A percentile compares a stretch with the other conserved stretches of the same genome.
phyloP scores from a whole-genome alignment of 2,797 vertebrate species.

The Vipera ursinii region DNA sequence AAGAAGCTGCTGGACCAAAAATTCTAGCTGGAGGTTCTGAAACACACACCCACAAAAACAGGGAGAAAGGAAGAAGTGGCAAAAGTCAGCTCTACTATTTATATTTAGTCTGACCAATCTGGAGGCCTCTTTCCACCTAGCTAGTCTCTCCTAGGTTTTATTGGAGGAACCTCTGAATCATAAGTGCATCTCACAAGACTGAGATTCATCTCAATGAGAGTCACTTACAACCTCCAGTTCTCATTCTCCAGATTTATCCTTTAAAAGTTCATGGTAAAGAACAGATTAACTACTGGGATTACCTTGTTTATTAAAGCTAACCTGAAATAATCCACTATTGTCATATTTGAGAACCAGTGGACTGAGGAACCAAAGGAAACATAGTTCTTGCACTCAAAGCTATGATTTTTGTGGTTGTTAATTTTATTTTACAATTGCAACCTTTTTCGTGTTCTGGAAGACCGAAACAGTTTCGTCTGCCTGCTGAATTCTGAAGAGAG shows the following conservation, averaged over 20 bases:
- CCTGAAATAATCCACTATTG: conserved; percentile 63
- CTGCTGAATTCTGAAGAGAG: conserved; percentile 65
- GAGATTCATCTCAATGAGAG: neutral
- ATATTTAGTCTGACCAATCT: neutral
- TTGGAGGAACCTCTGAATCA: neutral
- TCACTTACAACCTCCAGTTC: neutral
- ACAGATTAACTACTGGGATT: neutral
- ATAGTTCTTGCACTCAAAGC: conserved; percentile 69
- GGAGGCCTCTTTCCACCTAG: neutral
- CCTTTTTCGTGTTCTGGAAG: conserved; percentile 73
- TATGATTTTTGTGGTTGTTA: conserved; percentile 63
- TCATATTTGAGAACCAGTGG: conserved; percentile 69
- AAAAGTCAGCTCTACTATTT: neutral
- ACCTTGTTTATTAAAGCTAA: conserved; percentile 74
- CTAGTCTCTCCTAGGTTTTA: neutral
- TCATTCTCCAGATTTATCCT: neutral
- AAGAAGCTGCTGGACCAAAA: neutral
- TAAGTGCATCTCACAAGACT: neutral
- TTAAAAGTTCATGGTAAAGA: conserved; percentile 17
- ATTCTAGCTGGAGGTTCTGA: neutral
- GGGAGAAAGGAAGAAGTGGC: neutral
- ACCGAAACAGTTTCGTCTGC: conserved; percentile 68
- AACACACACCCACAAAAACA: neutral
- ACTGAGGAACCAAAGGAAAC: conserved; percentile 65
- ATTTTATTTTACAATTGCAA: conserved; percentile 73